A percentile compares a stretch with the other conserved stretches of the same genome.
These are phyloP conservation scores for Drosophila cracens DNA, from an alignment of 2,888 invertebrate genomes.

Conservation along the genomic window DNA sequence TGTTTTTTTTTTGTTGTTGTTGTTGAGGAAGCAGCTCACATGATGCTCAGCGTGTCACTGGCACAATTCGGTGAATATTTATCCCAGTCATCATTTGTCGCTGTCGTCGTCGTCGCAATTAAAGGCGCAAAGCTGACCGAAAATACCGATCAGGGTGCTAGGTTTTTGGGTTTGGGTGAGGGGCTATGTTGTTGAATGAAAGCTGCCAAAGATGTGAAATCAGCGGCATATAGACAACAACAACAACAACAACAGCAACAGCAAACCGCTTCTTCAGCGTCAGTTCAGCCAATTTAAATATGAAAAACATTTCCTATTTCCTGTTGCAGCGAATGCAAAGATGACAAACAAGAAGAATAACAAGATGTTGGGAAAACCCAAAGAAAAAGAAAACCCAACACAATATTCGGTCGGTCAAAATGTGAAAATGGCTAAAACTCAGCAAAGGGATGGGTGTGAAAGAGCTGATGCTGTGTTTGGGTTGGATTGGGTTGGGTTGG, in stretches of 20 bases:
- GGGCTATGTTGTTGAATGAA: constrained; percentile 35
- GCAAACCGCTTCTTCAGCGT: constrained; percentile 2
- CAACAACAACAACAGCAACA: constrained; percentile 12
- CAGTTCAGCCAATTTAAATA: constrained; percentile 65
- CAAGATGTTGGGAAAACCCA: not conserved
- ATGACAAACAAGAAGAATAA: constrained; percentile 5
- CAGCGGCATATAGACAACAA: constrained; percentile 19
- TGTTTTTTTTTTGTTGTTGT: not conserved
- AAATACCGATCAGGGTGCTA: not conserved
- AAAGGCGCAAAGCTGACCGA: constrained; percentile 27
- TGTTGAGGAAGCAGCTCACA: constrained; percentile 34
- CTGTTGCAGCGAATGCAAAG: constrained; percentile 51
- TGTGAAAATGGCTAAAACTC: constrained; percentile 1
- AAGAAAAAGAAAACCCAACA: not conserved
- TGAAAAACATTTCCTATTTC: constrained; percentile 80
- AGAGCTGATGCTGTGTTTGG: not conserved
- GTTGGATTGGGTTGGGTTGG: not conserved
- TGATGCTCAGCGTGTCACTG: constrained; percentile 50
- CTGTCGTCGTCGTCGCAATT: constrained; percentile 35
- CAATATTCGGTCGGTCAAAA: constrained; percentile 8
- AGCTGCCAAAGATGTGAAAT: constrained; percentile 53
- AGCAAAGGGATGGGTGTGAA: not conserved
- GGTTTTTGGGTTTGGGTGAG: not conserved
- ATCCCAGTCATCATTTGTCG: constrained; percentile 47
- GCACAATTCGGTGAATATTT: constrained; percentile 34